Evolutionary conservation across 2,797 vertebrate species (phyloP).

Genomic region (Rhynchotus rufescens): DNA sequence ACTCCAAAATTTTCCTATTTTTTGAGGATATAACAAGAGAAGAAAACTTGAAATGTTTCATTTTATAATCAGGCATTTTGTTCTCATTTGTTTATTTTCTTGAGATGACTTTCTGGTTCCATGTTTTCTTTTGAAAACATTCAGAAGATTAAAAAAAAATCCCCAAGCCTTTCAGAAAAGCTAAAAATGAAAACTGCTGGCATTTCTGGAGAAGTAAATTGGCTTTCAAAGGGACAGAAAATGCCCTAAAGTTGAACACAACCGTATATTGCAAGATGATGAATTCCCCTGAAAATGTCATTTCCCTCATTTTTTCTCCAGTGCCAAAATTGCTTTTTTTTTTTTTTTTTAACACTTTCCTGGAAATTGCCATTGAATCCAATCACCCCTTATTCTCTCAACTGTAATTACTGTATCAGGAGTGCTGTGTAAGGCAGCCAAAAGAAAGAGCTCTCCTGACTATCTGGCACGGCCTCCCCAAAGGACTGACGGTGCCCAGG

Average conservation of each 20-base stretch:
- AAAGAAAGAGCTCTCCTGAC: neutral
- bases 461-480: neutral
- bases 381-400: neutral
- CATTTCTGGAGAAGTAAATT: slow-evolving; percentile 18
- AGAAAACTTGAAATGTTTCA: neutral
- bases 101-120: slow-evolving; percentile 37
- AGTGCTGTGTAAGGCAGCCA: neutral
- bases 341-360: neutral
- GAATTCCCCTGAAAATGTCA: neutral
- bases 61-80: slow-evolving; percentile 17
- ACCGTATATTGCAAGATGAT: slow-evolving; percentile 22
- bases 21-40: neutral
- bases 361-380: neutral
- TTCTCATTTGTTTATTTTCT: slow-evolving; percentile 39
- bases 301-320: neutral
- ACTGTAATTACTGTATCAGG: neutral
- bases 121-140: slow-evolving; percentile 32
- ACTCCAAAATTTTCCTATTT: neutral
- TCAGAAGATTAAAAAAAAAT: slow-evolving; percentile 1
- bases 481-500: neutral
- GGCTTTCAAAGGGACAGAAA: slow-evolving; percentile 8
- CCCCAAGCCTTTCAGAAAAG: neutral
- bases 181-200: slow-evolving; percentile 42
- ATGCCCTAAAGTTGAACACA: neutral
- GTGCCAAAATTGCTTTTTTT: neutral